Base-by-base conservation (phyloP, 1,140 invertebrate species). In the Idris sp. region DNA sequence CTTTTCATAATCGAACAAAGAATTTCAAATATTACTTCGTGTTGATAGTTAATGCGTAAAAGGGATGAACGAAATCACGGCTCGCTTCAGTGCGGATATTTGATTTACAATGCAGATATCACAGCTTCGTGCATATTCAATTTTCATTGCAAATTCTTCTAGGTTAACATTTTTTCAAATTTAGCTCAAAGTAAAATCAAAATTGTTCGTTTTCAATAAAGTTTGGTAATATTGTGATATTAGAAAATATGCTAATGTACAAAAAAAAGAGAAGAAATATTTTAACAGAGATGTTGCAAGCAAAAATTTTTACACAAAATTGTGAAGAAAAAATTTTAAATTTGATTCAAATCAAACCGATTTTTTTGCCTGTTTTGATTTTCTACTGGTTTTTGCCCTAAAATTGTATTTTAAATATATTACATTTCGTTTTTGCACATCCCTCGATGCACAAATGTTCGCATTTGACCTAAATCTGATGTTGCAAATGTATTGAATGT, bases 41-140 rank as follows among this genome's bases (percentile, higher is more conserved):
- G 9, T 14, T 44, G 19, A 49, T 40, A 46, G 25, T 56, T 43
- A 48, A 61, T 41, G 25, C 48, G 35, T 54, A 51, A 71, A 46
- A 56, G 16, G 28, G 36, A 46, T 54, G 28, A 26, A 33, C 43
- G 10, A 28, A 62, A 49, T 64, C 28, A 26, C 28, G 33, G 2
- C 11, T 46, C 35, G 35, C 19, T 46, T 54, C 11, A 38, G 22
- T 14, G 33, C 3, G 49, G 13, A 58, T 44, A 31, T 65, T 53
- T 59, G 18, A 73, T 73, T 59, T 73, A 65, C 69, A 73, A 59
- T 73, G 59, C 51, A 65, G 53, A 73, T 65, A 53, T 49, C 18
- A 9, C 13, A 1, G 19, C 15, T 58, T 58, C 43, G 59, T 59
- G 58, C 56, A 73, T 73, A 73, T 73, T 73, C 43, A 54, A 46